These are phyloP conservation scores for Schrankia costaestrigalis DNA, from an alignment of 2,888 invertebrate genomes.

Conservation along the genomic window DNA sequence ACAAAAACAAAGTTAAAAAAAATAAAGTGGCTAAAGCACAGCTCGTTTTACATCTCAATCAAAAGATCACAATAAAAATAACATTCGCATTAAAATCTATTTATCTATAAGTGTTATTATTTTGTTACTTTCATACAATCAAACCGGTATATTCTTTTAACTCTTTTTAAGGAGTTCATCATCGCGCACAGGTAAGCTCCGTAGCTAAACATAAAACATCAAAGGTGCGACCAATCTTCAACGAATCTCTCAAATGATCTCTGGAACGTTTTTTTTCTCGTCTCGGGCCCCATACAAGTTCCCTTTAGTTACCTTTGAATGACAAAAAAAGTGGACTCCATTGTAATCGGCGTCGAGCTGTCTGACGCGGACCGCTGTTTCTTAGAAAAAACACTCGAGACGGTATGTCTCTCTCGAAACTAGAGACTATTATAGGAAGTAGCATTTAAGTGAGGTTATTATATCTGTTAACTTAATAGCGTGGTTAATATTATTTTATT, in stretches of 20 bases:
- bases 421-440: conserved; percentile 18
- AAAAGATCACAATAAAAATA: conserved; percentile 8
- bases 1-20: too few species aligned
- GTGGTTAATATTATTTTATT: conserved; percentile 14
- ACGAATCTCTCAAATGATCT: conserved; percentile 58
- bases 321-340: conserved; percentile 64
- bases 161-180: conserved; percentile 52
- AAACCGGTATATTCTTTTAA: conserved; percentile 38
- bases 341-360: conserved; percentile 76
- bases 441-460: conserved; percentile 11
- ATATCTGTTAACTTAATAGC: background rate
- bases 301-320: conserved; percentile 50
- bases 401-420: conserved; percentile 32
- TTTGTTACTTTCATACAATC: conserved; percentile 15
- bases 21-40: conserved; percentile 1
- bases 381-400: conserved; percentile 58
- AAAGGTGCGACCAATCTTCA: conserved; percentile 52
- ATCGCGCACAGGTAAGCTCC: conserved; percentile 47
- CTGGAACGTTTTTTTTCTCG: conserved; percentile 57
- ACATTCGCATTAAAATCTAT: conserved; percentile 14
- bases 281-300: conserved; percentile 57
- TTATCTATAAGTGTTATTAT: conserved; percentile 17
- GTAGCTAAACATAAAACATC: conserved; percentile 58
- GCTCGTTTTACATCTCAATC: conserved; percentile 7
- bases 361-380: conserved; percentile 65